Evolutionary conservation across 1,140 invertebrate genomes (phyloP), one percentile per base, ranked within the genome.

Genomic region (Acromyrmex echinatior): DNA sequence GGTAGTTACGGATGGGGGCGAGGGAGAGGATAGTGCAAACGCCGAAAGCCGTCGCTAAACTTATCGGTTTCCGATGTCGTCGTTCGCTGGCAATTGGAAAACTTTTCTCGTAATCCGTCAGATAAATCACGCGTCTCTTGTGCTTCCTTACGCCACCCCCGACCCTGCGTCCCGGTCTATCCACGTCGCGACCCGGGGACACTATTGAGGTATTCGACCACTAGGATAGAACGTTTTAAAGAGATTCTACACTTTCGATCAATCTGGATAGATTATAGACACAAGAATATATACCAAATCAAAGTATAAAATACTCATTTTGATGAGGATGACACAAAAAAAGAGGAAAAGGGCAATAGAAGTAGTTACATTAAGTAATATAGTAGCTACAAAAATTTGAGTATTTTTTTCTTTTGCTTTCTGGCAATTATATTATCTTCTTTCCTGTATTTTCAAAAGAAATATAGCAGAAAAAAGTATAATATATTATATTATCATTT

Each of bases 31-130:
- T 81, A 63, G 74, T 62, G 90, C 49, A 89, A 76, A 88, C 80
- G 73, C 63, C 80, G 86, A 82, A 87, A 88, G 74, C 84, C 85
- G 53, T 66, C 82, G 73, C 60, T 77, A 53, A 90, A 92, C 87
- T 89, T 91, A 93, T 92, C 90, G 92, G 87, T 93, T 93, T 92
- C 84, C 92, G 82, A 93, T 93, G 92, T 92, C 90, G 86, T 91
- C 90, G 77, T 92, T 84, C 87, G 68, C 87, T 86, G 85, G 85
- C 92, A 91, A 92, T 93, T 92, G 92, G 92, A 92, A 93, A 93
- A 93, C 92, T 93, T 93, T 92, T 73, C 92, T 91, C 92, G 89
- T 92, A 92, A 92, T 92, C 92, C 90, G 92, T 90, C 92, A 87
- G 91, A 93, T 92, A 93, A 93, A 93, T 93, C 92, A 90, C 87